phyloP scores from a whole-genome alignment of 2,797 vertebrate species.

The Sylvilagus floridanus region DNA sequence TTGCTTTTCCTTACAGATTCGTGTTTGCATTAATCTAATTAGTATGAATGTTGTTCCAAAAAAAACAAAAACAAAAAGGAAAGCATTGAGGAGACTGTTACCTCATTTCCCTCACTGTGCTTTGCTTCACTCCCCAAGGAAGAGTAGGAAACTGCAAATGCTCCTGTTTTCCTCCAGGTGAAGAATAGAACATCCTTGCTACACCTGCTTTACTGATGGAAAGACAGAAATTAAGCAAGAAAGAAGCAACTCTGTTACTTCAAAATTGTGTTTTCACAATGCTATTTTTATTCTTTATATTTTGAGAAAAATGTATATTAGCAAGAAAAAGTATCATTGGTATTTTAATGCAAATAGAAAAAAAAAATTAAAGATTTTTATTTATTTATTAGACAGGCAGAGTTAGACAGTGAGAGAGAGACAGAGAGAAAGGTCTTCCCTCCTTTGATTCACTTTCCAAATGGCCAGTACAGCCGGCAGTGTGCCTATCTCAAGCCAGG shows the following conservation, averaged over 20 bases:
- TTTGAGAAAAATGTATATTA: slow-evolving; percentile 46
- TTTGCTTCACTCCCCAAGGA: neutral
- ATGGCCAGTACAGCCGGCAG: too few relatives aligned
- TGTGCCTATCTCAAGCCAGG: too few relatives aligned
- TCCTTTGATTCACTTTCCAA: too few relatives aligned
- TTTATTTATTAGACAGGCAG: too few relatives aligned
- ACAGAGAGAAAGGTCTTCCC: too few relatives aligned
- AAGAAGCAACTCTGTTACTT: neutral
- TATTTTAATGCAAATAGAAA: slow-evolving; percentile 37
- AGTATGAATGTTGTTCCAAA: neutral
- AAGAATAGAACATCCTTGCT: neutral
- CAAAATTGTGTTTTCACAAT: neutral
- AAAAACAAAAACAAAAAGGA: neutral
- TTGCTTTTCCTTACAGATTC: slow-evolving; percentile 42
- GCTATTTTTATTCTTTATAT: neutral
- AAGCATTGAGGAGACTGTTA: neutral
- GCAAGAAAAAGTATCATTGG: neutral
- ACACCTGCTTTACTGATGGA: neutral
- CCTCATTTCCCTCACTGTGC: neutral
- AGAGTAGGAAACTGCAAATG: neutral
- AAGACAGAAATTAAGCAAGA: neutral
- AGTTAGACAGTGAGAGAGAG: too few relatives aligned
- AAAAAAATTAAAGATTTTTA: neutral
- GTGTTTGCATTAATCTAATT: neutral
- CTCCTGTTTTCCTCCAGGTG: neutral